Evolutionary conservation across 1,140 invertebrate genomes (phyloP).

Genomic region (Leptinotarsa defecta): DNA sequence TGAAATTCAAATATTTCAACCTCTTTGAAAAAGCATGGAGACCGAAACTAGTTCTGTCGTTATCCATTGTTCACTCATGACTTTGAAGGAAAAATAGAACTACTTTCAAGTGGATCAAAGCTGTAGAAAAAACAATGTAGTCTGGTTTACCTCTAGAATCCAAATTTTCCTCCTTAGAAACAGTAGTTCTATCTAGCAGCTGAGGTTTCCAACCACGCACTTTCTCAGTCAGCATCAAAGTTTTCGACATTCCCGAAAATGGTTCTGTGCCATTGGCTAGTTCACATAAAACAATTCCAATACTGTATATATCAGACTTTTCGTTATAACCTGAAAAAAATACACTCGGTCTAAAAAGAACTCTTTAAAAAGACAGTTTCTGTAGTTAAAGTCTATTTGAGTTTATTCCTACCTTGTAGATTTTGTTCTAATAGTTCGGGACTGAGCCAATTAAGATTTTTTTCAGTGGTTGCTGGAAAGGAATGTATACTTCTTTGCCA

Average conservation of each 20-base stretch:
- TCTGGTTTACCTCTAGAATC: constrained; percentile 56
- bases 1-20: too few species aligned
- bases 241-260: constrained; percentile 79
- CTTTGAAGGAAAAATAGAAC: neutral
- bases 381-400: too few species aligned
- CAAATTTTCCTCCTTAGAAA: constrained; percentile 62
- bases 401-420: constrained; percentile 58
- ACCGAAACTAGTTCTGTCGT: too few species aligned
- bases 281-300: constrained; percentile 88
- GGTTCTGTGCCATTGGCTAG: constrained; percentile 87
- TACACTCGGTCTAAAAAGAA: too few species aligned
- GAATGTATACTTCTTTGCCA: constrained; percentile 72
- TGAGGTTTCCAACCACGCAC: constrained; percentile 77
- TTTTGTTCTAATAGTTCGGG: constrained; percentile 93
- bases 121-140: neutral
- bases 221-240: constrained; percentile 89
- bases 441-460: constrained; percentile 84
- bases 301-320: constrained; percentile 88
- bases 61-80: neutral
- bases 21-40: too few species aligned
- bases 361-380: too few species aligned
- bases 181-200: constrained; percentile 77
- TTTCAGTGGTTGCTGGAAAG: constrained; percentile 70
- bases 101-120: neutral
- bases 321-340: constrained; percentile 76